Evolutionary conservation across 2,888 invertebrate species (phyloP), one percentile per base, ranked within the genome.

Genomic region (Sicus ferrugineus): DNA sequence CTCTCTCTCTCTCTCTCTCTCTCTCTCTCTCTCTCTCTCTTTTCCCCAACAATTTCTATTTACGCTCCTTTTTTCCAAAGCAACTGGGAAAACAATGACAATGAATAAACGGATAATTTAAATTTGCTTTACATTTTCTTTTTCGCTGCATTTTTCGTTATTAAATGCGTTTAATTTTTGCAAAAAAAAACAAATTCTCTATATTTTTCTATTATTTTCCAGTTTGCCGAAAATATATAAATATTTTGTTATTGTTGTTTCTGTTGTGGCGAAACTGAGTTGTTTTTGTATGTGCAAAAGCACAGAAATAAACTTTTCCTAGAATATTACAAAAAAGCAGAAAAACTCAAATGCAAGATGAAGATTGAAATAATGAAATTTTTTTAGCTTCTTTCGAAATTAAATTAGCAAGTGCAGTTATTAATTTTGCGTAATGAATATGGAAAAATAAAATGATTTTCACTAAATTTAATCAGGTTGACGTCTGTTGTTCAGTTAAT

Each of bases 151-250:
- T 9, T 42, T 4, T 42, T 34, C n/a, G 42, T 26, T 54, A 26
- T 54, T 54, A 52, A 5, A 23, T 16, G n/a, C n/a, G 23, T 61
- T 61, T 31, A 23, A 9, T 38, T 61, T 21, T 7, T 34, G 62
- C 62, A 62, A 46, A 42, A 48, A 62, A 26, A 62, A 48, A 62
- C 46, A 26, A 62, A 42, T 42, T 42, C 14, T 42, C 1, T 16
- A 42, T 16, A 9, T 42, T 42, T 42, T 42, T 16, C 1, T 42
- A 42, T 42, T 42, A 16, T 42, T 16, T 42, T 9, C n/a, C n/a
- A n/a, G n/a, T n/a, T n/a, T n/a, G n/a, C 11, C 7, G 38, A 38
- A 11, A 38, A 38, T 38, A 38, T 38, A 38, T 9, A 38, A 38
- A 9, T 38, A 38, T 9, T 9, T 38, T 38, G 11, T 38, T 38